phyloP scores from a whole-genome alignment of 2,113 vertebrate genomes.

The Aspidoscelis tigris region DNA sequence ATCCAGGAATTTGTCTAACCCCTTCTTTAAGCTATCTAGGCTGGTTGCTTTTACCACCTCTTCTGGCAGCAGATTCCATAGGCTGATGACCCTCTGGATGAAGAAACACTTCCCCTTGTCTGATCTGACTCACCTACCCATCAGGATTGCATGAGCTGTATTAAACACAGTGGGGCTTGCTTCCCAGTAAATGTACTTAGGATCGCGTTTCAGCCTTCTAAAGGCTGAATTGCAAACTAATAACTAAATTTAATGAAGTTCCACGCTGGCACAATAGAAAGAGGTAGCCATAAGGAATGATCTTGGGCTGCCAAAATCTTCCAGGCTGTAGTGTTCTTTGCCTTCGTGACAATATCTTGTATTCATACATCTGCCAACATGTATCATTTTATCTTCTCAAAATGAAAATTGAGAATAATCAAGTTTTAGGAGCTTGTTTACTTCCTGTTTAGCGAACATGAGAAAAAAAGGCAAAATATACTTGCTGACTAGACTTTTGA shows the following conservation, averaged over 20 bases:
- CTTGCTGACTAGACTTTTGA: background rate
- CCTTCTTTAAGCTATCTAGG: no score
- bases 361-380: background rate
- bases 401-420: background rate
- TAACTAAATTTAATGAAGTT: conserved; percentile 8
- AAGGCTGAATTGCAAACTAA: background rate
- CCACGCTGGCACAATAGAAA: background rate
- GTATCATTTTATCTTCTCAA: background rate
- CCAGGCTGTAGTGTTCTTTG: background rate
- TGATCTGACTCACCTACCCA: no score
- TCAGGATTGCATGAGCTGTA: no score
- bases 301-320: background rate
- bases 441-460: background rate
- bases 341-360: background rate
- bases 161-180: background rate
- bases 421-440: background rate
- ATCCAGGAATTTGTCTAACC: no score
- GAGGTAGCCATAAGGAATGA: background rate
- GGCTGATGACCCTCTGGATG: no score
- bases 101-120: no score
- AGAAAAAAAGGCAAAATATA: background rate
- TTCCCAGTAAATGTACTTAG: background rate
- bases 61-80: no score
- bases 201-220: background rate
- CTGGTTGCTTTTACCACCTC: no score